These are phyloP conservation scores for Agonum fuliginosum DNA, from an alignment of 2,888 invertebrate species.

Conservation along the genomic window DNA sequence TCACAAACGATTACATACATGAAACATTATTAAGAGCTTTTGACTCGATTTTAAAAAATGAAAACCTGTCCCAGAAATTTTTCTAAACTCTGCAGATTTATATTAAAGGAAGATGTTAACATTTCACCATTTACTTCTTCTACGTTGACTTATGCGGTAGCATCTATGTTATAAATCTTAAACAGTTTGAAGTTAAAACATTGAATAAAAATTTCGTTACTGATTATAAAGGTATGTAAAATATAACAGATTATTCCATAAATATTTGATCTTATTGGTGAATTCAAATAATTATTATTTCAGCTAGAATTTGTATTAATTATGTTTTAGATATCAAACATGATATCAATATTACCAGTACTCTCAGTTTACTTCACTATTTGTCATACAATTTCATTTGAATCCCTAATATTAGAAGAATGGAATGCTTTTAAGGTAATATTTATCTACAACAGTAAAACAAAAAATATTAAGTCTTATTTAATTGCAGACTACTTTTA, in stretches of 20 bases:
- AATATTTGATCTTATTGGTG: no score
- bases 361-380: slow-evolving; percentile 75
- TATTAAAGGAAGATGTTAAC: slow-evolving; percentile 20
- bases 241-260: background rate
- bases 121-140: slow-evolving; percentile 43
- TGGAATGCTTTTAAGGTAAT: slow-evolving; percentile 86
- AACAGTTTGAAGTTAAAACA: background rate
- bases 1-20: background rate
- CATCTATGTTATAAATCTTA: background rate
- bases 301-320: background rate
- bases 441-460: no score
- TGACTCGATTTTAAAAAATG: slow-evolving; percentile 14
- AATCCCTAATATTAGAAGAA: slow-evolving; percentile 82
- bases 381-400: slow-evolving; percentile 78
- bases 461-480: slow-evolving; percentile 33
- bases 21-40: slow-evolving; percentile 17
- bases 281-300: background rate
- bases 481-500: slow-evolving; percentile 66
- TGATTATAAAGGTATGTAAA: background rate
- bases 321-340: background rate
- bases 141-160: background rate
- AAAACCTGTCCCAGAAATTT: slow-evolving; percentile 48
- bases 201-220: no score
- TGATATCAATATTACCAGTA: slow-evolving; percentile 2
- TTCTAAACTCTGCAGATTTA: slow-evolving; percentile 9